phyloP scores from a whole-genome alignment of 2,797 vertebrate genomes.

The Micromesistius poutassou region DNA sequence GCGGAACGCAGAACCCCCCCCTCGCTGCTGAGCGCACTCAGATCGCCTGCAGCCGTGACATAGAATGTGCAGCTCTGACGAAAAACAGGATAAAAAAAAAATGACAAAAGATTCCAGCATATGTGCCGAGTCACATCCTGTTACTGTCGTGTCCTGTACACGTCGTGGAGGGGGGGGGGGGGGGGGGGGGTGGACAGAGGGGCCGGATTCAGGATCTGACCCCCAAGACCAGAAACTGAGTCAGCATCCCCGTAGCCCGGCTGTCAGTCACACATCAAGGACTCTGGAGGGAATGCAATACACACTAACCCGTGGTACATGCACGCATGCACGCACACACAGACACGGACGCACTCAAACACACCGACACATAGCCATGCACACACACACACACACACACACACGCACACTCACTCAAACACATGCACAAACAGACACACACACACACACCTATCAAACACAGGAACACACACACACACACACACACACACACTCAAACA shows the following conservation, averaged over 20 bases:
- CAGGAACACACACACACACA: too few relatives aligned
- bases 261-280: conserved; percentile 42
- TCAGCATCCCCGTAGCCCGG: conserved; percentile 51
- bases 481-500: too few relatives aligned
- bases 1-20: too few relatives aligned
- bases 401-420: conserved; percentile 21
- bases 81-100: neutral
- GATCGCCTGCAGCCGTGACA: too few relatives aligned
- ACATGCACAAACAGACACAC: neutral
- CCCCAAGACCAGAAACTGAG: conserved; percentile 46
- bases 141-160: conserved; percentile 31
- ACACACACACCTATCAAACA: too few relatives aligned
- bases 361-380: too few relatives aligned
- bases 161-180: conserved; percentile 35
- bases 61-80: too few relatives aligned
- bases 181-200: neutral
- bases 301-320: neutral
- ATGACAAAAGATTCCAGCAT: conserved; percentile 15
- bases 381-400: too few relatives aligned
- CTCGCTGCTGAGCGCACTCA: too few relatives aligned
- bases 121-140: conserved; percentile 37
- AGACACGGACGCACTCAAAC: neutral
- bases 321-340: neutral
- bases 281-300: neutral
- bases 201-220: neutral